Evolutionary conservation across 1,140 invertebrate genomes (phyloP).

Genomic region (Trichogramma pretiosum): DNA sequence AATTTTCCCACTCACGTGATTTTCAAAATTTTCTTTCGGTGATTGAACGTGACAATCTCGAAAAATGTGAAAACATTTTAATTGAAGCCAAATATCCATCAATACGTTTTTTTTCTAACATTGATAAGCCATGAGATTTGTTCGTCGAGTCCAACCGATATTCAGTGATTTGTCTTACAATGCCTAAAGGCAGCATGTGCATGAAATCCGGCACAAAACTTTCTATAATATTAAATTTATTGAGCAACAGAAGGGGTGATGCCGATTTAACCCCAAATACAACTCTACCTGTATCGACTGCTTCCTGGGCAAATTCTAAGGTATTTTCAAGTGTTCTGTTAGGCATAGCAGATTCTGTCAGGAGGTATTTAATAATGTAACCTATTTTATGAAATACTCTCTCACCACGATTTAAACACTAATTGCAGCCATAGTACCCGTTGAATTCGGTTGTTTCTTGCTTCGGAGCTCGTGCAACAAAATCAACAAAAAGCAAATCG

Average conservation of each 20-base stretch:
- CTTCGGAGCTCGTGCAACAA: conserved; percentile 5
- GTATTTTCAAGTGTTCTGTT: conserved; percentile 6
- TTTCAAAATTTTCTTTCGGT: not conserved
- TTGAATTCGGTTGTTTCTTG: conserved; percentile 16
- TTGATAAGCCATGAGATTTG: conserved; percentile 1
- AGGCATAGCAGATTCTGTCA: not conserved
- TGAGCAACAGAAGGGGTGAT: conserved; percentile 12
- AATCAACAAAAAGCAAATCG: conserved; percentile 16
- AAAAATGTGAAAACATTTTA: not conserved
- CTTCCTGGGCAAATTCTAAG: conserved; percentile 1
- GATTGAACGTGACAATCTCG: not conserved
- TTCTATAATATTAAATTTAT: conserved; percentile 17
- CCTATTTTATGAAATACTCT: not conserved
- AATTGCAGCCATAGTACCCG: conserved; percentile 16
- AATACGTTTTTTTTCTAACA: not conserved
- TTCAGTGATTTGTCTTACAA: conserved; percentile 17
- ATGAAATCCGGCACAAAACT: conserved; percentile 19
- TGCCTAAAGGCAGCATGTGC: conserved; percentile 13
- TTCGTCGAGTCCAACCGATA: conserved; percentile 13
- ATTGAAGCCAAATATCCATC: not conserved
- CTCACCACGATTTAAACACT: conserved; percentile 15
- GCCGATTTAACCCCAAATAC: conserved; percentile 11
- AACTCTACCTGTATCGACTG: not conserved
- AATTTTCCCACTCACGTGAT: conserved; percentile 5
- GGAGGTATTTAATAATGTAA: conserved; percentile 6